Evolutionary conservation across 1,140 invertebrate genomes (phyloP).

Genomic region (Pinna nobilis): DNA sequence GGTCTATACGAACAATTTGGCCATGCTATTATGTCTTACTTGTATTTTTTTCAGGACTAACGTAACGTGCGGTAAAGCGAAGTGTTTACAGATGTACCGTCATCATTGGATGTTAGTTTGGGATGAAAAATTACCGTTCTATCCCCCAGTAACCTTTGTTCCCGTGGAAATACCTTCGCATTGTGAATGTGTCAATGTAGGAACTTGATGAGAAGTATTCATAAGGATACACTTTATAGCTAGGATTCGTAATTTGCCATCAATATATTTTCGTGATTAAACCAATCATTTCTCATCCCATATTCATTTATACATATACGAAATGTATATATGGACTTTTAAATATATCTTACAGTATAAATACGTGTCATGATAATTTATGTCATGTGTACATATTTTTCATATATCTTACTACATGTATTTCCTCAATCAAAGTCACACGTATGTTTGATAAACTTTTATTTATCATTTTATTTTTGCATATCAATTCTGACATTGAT

Average conservation of each 20-base stretch:
- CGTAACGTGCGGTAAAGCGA: constrained; percentile 42
- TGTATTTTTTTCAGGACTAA: constrained; percentile 35
- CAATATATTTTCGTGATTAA: neutral
- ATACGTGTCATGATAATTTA: neutral
- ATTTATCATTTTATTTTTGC: too few relatives aligned
- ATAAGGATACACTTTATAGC: neutral
- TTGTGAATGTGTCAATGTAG: constrained; percentile 57
- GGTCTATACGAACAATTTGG: neutral
- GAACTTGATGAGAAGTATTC: neutral
- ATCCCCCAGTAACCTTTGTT: constrained; percentile 54
- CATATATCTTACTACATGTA: too few relatives aligned
- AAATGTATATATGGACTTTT: neutral
- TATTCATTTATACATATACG: neutral
- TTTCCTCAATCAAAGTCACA: too few relatives aligned
- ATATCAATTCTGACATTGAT: too few relatives aligned
- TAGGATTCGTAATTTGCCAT: too few relatives aligned
- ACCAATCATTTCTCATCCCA: neutral
- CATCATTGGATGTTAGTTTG: constrained; percentile 58
- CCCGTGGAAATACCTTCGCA: constrained; percentile 56
- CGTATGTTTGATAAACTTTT: too few relatives aligned
- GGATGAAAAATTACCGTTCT: constrained; percentile 50
- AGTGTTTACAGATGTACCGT: constrained; percentile 54
- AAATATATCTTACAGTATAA: neutral
- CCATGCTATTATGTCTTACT: neutral
- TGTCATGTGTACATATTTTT: neutral